Evolutionary conservation across 2,113 vertebrate species (phyloP).

Genomic region (Xiphophorus hellerii): DNA sequence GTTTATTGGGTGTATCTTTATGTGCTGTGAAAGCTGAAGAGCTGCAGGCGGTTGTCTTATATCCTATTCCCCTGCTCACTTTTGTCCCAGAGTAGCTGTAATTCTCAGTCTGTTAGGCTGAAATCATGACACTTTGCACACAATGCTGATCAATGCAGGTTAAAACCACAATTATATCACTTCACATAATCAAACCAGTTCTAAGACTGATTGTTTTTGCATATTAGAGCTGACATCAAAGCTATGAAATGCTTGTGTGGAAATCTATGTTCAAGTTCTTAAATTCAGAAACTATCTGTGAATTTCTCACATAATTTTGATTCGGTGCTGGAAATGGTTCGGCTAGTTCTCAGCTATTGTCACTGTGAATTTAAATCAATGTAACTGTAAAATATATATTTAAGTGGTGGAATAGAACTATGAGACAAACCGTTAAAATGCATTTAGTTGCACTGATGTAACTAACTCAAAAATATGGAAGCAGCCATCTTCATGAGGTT

Average conservation of each 20-base stretch:
- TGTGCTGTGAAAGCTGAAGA: constrained; percentile 56
- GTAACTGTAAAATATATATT: not conserved
- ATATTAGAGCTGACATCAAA: not conserved
- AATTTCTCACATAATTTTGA: not conserved
- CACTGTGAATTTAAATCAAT: not conserved
- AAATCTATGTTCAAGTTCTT: not conserved
- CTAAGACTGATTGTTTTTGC: not conserved
- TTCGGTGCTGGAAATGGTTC: not conserved
- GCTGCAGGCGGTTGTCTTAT: constrained; percentile 55
- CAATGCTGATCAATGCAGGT: not conserved
- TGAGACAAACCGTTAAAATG: no score
- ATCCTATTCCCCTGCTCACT: constrained; percentile 17
- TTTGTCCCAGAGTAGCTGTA: constrained; percentile 48
- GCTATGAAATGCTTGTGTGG: not conserved
- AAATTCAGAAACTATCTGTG: no score
- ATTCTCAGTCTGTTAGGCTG: constrained; percentile 60
- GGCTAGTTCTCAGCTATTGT: not conserved
- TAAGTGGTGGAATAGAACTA: not conserved
- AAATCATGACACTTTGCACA: constrained; percentile 35
- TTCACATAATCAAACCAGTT: not conserved
- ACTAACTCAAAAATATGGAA: no score
- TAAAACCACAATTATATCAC: not conserved
- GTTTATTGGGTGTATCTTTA: constrained; percentile 72
- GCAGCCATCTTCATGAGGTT: no score
- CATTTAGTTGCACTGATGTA: no score